Percentiles rank a stretch among this genome's conserved stretches.
Conservation (phyloP, 2,797 vertebrate species). For the Coregonus ussuriensis region DNA sequence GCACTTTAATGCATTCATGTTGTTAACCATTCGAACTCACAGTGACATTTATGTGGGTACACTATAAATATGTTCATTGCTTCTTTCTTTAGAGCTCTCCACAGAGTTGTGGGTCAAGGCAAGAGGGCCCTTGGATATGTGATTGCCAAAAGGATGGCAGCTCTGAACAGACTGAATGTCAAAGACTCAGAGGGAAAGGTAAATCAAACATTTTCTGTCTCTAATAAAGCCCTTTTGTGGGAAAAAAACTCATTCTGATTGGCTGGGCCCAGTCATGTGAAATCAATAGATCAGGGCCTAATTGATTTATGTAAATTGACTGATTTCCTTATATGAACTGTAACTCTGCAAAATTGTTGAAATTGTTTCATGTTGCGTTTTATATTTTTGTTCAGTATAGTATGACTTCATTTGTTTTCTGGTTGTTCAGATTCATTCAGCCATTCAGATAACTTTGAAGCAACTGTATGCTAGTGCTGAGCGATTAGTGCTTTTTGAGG, state of each 20-base stretch:
- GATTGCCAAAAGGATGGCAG: conserved; percentile 76
- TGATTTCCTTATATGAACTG: too few relatives aligned
- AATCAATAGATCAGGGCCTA: too few relatives aligned
- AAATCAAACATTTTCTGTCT: conserved; percentile 19
- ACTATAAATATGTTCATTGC: neutral
- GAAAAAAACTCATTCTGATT: too few relatives aligned
- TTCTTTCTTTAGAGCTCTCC: conserved; percentile 71
- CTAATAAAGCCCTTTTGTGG: too few relatives aligned
- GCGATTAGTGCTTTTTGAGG: too few relatives aligned
- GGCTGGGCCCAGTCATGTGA: too few relatives aligned
- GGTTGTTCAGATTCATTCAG: neutral
- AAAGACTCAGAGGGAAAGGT: conserved; percentile 82
- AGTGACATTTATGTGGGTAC: neutral
- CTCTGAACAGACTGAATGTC: conserved; percentile 73
- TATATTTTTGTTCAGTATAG: too few relatives aligned
- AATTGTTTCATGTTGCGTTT: too few relatives aligned
- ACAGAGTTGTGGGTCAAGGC: conserved; percentile 76
- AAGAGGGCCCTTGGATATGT: conserved; percentile 77
- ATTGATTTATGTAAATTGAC: too few relatives aligned
- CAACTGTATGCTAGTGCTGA: neutral
- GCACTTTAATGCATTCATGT: too few relatives aligned
- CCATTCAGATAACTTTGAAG: neutral
- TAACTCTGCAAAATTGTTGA: too few relatives aligned
- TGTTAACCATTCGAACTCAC: neutral
- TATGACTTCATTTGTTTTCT: neutral